Base-by-base conservation (phyloP, 1,140 invertebrate genomes). In the Tetragonula clypearis region DNA sequence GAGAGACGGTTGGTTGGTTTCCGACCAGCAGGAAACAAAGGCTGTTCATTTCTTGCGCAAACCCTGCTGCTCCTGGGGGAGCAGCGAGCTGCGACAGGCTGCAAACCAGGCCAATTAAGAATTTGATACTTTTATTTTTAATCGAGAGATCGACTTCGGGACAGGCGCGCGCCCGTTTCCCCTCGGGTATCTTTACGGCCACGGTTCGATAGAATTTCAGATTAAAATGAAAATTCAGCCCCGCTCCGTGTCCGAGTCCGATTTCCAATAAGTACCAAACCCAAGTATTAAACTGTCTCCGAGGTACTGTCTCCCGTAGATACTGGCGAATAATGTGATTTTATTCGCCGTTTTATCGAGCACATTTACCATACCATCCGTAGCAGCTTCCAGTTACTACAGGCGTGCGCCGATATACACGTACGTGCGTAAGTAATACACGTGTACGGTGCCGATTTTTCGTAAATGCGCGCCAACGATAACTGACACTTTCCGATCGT, bases 111-210 rank as follows among this genome's bases (percentile, higher is more conserved):
- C 84, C 83, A 88, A 88, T 88, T 88, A 88, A 84, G 78, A 74
- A 88, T 88, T 88, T 85, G 66, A 86, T 87, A 88, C 85, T 88
- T 88, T 88, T 87, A 88, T 85, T 88, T 88, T 88, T 85, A 88
- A 87, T 82, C 74, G 65, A 60, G 65, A 60, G 78, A 56, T 21
- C 68, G 72, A 85, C 68, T 85, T 81, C 65, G 41, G 23, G 4
- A 41, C 41, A 41, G 5, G 41, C 41, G 41, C 0, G 5, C 56
- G 0, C 56, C 11, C 14, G 5, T 26, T 55, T 15, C 60, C 82
- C 69, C 77, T 55, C 19, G 56, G 23, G 77, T 23, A 30, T 58
- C 49, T 41, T 72, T 60, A 23, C 21, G 30, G 21, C 23, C 68
- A 60, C 30, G 69, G 62, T 30, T 62, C 19, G 41, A 8, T 14